Percentiles rank a stretch among this genome's conserved stretches.
phyloP scores from a whole-genome alignment of 2,113 vertebrate species.

The Neoarius graeffei region DNA sequence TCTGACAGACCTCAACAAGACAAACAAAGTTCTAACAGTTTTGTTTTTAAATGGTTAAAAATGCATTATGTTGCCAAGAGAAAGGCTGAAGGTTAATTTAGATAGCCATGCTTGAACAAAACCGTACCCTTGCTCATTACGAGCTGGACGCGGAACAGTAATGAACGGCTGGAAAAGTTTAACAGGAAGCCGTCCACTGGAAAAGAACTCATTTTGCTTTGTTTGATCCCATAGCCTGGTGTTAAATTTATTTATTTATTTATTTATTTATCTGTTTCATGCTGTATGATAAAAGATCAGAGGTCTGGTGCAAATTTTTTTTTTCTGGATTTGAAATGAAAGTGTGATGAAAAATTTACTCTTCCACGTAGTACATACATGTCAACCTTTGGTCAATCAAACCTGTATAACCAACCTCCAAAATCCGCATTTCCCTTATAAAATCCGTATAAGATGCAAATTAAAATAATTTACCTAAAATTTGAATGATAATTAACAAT shows the following conservation, averaged over 20 bases:
- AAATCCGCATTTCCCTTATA: too few species aligned
- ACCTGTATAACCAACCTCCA: too few species aligned
- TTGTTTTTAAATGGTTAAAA: not conserved
- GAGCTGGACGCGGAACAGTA: constrained; percentile 34
- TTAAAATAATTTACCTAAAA: too few species aligned
- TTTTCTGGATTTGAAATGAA: not conserved
- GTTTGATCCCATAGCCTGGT: not conserved
- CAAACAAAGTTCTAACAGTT: not conserved
- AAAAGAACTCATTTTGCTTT: not conserved
- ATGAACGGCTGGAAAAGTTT: not conserved
- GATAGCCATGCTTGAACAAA: not conserved
- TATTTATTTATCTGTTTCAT: not conserved
- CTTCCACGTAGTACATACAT: not conserved
- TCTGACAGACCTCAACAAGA: not conserved
- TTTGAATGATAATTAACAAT: too few species aligned
- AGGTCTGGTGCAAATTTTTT: not conserved
- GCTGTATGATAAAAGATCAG: not conserved
- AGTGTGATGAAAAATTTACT: not conserved
- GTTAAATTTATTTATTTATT: not conserved
- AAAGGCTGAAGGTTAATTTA: constrained; percentile 26
- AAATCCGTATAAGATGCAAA: too few species aligned
- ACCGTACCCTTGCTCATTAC: constrained; percentile 33
- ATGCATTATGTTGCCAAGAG: constrained; percentile 1
- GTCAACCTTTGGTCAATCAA: too few species aligned
- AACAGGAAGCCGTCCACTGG: not conserved